These are phyloP conservation scores for Drosophila parabipectinata DNA, from an alignment of 1,140 invertebrate species.

Conservation along the genomic window DNA sequence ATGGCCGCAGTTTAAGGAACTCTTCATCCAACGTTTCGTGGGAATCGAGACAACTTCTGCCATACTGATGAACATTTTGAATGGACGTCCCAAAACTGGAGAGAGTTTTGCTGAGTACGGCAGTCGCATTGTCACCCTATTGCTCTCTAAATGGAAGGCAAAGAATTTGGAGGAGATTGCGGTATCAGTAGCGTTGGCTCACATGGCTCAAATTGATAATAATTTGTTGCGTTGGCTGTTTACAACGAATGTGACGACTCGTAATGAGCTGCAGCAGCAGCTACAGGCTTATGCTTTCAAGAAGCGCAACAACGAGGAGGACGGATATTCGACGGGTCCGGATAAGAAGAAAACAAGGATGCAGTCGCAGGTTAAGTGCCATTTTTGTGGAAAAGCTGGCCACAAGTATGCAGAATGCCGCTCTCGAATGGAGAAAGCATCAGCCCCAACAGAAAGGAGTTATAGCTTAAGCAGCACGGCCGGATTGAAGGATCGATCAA, in stretches of 20 bases:
- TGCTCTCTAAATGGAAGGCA: too few relatives aligned
- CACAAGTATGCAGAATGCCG: not conserved
- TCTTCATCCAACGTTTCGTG: too few relatives aligned
- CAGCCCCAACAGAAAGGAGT: too few relatives aligned
- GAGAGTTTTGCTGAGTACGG: too few relatives aligned
- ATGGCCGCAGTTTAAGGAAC: too few relatives aligned
- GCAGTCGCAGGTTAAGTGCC: not conserved
- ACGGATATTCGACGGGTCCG: not conserved
- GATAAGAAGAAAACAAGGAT: not conserved
- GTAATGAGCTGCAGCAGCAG: not conserved
- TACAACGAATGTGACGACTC: not conserved
- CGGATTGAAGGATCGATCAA: slow-evolving; percentile 14
- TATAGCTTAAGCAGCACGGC: slow-evolving; percentile 9
- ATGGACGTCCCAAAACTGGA: too few relatives aligned
- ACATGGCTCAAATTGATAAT: not conserved
- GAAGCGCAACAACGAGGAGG: slow-evolving; percentile 1
- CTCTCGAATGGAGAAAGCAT: too few relatives aligned
- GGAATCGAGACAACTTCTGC: too few relatives aligned
- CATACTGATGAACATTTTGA: too few relatives aligned
- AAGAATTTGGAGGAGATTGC: too few relatives aligned
- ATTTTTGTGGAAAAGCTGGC: not conserved
- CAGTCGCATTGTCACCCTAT: too few relatives aligned
- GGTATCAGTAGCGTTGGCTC: too few relatives aligned
- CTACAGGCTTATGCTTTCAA: slow-evolving; percentile 1
- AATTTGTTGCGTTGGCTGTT: not conserved